phyloP scores from a whole-genome alignment of 1,140 invertebrate genomes.

The Eurosta solidaginis region DNA sequence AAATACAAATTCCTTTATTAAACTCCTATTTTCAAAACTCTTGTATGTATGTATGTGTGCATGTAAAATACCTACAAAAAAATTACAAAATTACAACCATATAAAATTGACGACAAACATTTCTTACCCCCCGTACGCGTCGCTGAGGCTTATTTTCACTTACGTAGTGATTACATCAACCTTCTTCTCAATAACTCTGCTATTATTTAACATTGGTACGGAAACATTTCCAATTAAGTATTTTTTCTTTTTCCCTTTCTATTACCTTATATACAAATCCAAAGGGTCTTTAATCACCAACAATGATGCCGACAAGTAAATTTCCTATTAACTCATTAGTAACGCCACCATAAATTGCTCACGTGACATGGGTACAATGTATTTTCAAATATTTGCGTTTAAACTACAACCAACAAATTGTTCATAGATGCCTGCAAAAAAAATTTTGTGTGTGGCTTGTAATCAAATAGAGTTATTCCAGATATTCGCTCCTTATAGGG shows the following conservation, averaged over 20 bases:
- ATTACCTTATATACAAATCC: background rate
- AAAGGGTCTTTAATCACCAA: background rate
- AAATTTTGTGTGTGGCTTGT: too few species aligned
- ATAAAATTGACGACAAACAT: background rate
- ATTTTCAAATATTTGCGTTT: background rate
- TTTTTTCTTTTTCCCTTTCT: background rate
- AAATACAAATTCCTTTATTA: too few species aligned
- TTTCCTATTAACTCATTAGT: slow-evolving; percentile 9
- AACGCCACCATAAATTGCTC: background rate
- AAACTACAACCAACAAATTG: too few species aligned
- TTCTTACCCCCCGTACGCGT: background rate
- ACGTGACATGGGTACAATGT: background rate
- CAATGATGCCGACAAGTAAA: background rate
- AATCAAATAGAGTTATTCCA: too few species aligned
- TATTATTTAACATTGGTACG: background rate
- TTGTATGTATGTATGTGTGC: too few species aligned
- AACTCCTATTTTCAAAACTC: too few species aligned
- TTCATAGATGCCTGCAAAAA: too few species aligned
- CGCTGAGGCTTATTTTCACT: background rate
- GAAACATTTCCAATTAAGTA: too few species aligned
- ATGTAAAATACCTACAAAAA: too few species aligned
- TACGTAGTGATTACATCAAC: background rate
- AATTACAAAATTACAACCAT: too few species aligned
- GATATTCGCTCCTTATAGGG: too few species aligned
- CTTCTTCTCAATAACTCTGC: background rate